Percentiles rank a stretch among this genome's conserved stretches.
Evolutionary conservation across 2,797 vertebrate species (phyloP).

Genomic region (Manis javanica): DNA sequence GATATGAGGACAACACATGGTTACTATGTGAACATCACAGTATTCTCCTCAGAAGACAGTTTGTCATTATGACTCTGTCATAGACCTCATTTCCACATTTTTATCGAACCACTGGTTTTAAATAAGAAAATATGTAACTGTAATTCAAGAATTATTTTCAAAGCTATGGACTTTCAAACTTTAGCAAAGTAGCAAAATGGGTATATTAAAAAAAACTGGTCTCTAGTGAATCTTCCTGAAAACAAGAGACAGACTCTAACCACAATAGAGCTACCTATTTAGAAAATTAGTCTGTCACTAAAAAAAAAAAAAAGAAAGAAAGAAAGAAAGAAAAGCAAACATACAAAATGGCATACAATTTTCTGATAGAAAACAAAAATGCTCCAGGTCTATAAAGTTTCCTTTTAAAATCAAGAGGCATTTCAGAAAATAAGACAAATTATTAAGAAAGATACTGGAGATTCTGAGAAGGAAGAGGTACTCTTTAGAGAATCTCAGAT

Average conservation of each 20-base stretch:
- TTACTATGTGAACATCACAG: background rate
- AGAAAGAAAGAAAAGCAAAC: background rate
- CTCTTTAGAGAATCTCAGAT: background rate
- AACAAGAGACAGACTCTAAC: background rate
- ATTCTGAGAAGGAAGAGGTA: background rate
- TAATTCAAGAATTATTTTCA: background rate
- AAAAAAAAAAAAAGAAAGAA: background rate
- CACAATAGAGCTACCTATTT: background rate
- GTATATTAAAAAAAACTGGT: background rate
- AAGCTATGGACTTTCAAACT: conserved; percentile 39
- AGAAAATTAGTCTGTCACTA: background rate
- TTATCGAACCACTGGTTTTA: conserved; percentile 24
- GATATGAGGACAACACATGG: background rate
- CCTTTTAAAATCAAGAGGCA: conserved; percentile 32
- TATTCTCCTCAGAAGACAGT: background rate
- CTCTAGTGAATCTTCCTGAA: background rate
- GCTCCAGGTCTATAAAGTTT: background rate
- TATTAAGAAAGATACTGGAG: background rate
- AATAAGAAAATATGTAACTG: background rate
- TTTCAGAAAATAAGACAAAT: background rate
- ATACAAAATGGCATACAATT: background rate
- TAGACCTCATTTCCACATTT: background rate
- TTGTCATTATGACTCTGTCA: background rate
- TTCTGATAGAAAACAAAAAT: background rate
- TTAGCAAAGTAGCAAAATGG: background rate